Evolutionary conservation across 1,140 invertebrate genomes (phyloP), one percentile per base, ranked within the genome.

Genomic region (Drosophila ananassae): DNA sequence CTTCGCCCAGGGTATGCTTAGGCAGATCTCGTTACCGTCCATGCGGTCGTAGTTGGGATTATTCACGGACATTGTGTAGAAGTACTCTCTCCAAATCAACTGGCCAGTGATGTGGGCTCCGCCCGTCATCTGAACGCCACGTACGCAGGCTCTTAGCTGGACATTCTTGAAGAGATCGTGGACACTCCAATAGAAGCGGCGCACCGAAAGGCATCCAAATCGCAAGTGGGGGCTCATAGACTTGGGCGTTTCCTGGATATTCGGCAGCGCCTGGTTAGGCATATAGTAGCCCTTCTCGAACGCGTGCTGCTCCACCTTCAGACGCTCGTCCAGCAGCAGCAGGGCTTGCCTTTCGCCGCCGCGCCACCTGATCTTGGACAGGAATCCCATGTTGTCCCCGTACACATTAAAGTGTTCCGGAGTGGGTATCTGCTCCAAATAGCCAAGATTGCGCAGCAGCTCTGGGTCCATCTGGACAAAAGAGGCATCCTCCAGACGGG

Each of bases 61-160:
- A 72, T 94, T 94, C 10, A 95, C 95, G 80, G 93, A 95, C 95
- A 93, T 95, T 61, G 94, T 95, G 87, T 96, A 97, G 90, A 96
- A 97, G 79, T 96, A 96, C 80, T 97, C 96, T 28, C 96, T 92
- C 95, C 95, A 96, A 37, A 96, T 94, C n/a, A 96, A 89, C 78
- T 96, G 96, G 0, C 93, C 95, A 63, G 94, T 93, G 84, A 93
- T 92, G 85, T 93, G 89, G 10, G 92, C 76, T 3, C 82, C 75
- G 22, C 76, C 79, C 0, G 74, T 32, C 77, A 89, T 84, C 13
- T 85, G 77, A 1, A 79, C 39, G 7, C 85, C 89, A 0, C 67
- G 63, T 10, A 67, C 59, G n/a, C 66, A 78, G 58, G 94, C 93
- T 3, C 94, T 92, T 63, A 93, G 12, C 76, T 94, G 93, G 2